phyloP scores from a whole-genome alignment of 2,888 invertebrate species.

The Lasioglossum leucozonium region DNA sequence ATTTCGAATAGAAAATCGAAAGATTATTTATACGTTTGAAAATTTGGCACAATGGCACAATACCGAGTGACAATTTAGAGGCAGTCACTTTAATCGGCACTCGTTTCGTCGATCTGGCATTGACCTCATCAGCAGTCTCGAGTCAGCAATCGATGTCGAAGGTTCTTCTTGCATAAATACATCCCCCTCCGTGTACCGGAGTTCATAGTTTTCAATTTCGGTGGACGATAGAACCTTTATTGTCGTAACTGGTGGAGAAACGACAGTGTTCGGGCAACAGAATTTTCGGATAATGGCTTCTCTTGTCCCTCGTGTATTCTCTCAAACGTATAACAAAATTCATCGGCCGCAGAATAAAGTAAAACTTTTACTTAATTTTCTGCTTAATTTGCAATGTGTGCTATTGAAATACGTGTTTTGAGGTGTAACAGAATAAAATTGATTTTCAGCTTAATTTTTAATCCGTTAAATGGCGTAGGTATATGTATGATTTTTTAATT shows the following conservation, averaged over 20 bases:
- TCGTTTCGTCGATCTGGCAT: conserved; percentile 8
- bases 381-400: no score
- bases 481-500: not conserved
- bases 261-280: not conserved
- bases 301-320: not conserved
- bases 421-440: not conserved
- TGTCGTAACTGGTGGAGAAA: not conserved
- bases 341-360: not conserved
- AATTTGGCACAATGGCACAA: not conserved
- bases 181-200: not conserved
- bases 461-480: not conserved
- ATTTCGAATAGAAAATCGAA: not conserved
- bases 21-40: not conserved
- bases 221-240: not conserved
- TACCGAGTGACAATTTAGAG: not conserved
- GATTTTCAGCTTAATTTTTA: not conserved
- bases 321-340: not conserved
- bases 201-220: not conserved
- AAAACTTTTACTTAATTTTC: not conserved
- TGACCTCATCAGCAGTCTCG: conserved; percentile 9
- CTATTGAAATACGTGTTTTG: not conserved
- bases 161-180: conserved; percentile 5
- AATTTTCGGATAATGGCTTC: not conserved
- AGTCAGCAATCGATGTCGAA: conserved; percentile 4
- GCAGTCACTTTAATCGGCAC: not conserved